Conservation (phyloP, 2,113 vertebrate species). For the Entosphenus tridentatus region DNA sequence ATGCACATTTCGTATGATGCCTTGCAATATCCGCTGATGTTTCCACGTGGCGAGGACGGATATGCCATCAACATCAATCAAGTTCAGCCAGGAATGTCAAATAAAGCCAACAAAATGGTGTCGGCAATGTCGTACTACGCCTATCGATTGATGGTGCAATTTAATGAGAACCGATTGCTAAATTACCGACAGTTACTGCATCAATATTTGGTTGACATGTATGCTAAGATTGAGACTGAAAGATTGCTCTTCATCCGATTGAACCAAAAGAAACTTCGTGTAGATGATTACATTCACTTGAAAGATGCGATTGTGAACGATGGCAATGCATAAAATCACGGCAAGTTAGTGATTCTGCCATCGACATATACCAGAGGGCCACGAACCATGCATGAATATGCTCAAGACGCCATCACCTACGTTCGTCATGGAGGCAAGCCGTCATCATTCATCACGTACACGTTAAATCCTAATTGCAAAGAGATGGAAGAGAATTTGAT, state of each 20-base stretch:
- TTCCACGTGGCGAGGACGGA: neutral
- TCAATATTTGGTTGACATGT: constrained; percentile 1
- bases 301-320: neutral
- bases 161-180: neutral
- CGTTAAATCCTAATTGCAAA: neutral
- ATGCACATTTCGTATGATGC: neutral
- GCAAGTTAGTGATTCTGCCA: neutral
- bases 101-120: neutral
- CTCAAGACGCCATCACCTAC: neutral
- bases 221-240: neutral
- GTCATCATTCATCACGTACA: neutral
- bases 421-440: neutral
- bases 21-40: neutral
- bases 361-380: neutral
- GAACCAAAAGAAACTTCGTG: neutral
- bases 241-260: constrained; percentile 1
- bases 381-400: neutral
- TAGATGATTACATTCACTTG: neutral
- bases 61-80: neutral
- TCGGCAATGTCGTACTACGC: neutral
- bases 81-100: neutral
- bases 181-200: neutral
- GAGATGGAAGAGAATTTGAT: neutral
- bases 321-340: neutral
- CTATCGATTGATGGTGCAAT: neutral